A percentile compares a stretch with the other conserved stretches of the same genome.
These are phyloP conservation scores for Neodiprion virginianus DNA, from an alignment of 1,140 invertebrate species.

Conservation along the genomic window DNA sequence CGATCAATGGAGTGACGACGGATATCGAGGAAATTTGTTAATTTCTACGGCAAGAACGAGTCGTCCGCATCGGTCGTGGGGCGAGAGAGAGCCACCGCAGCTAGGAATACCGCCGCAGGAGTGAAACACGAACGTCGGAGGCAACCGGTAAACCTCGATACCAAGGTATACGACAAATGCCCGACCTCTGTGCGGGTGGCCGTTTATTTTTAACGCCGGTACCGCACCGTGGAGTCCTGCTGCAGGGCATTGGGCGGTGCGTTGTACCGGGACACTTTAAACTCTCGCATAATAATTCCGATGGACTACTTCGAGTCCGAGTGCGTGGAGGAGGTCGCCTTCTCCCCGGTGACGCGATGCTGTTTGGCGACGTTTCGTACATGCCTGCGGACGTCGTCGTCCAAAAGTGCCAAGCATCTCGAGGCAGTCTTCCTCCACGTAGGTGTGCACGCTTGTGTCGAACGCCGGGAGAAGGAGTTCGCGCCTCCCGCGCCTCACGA, in stretches of 20 bases:
- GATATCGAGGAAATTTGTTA: background rate
- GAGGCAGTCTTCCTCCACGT: too few species aligned
- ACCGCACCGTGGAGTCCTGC: background rate
- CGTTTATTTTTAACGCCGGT: background rate
- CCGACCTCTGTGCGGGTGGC: constrained; percentile 3
- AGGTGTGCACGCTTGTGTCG: too few species aligned
- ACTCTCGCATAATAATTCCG: background rate
- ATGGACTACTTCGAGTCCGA: background rate
- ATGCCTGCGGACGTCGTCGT: background rate
- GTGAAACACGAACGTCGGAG: too few species aligned
- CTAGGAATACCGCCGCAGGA: too few species aligned
- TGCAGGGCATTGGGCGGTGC: background rate
- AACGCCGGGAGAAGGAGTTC: background rate
- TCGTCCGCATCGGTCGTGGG: too few species aligned
- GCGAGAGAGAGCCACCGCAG: background rate
- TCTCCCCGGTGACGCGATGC: background rate
- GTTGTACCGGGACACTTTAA: background rate
- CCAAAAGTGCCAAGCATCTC: too few species aligned
- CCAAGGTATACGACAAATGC: too few species aligned
- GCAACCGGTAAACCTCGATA: too few species aligned
- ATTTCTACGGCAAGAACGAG: too few species aligned
- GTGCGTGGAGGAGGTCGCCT: background rate
- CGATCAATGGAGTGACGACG: background rate
- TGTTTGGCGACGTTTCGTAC: background rate
- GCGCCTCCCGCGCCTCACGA: constrained; percentile 20